A percentile compares a stretch with the other conserved stretches of the same genome.
These are phyloP conservation scores for Drosophila miranda DNA, from an alignment of 1,140 invertebrate species.

Conservation along the genomic window DNA sequence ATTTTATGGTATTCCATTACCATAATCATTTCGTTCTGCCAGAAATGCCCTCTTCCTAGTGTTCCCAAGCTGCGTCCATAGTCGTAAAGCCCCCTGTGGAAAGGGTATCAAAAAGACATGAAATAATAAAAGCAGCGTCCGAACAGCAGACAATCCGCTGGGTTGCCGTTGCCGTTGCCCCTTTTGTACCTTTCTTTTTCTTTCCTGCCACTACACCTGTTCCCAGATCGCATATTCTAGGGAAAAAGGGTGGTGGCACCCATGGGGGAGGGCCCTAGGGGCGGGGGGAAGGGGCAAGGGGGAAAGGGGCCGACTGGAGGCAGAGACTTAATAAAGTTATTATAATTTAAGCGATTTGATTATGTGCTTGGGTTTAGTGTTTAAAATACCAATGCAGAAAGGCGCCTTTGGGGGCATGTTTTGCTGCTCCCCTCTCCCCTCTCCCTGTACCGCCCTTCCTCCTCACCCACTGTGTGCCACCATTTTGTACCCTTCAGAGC, in stretches of 20 bases:
- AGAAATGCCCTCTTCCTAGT: slow-evolving; percentile 5
- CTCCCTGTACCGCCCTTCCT: no score
- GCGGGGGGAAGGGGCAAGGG: not conserved
- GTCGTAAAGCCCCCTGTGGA: not conserved
- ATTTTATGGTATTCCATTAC: no score
- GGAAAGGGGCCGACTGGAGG: slow-evolving; percentile 1
- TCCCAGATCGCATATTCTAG: slow-evolving; percentile 32
- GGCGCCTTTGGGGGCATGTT: slow-evolving; percentile 59
- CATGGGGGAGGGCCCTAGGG: not conserved
- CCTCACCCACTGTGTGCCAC: not conserved
- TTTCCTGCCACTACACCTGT: slow-evolving; percentile 69
- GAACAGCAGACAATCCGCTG: slow-evolving; percentile 44
- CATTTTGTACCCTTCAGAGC: slow-evolving; percentile 44
- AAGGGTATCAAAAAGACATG: slow-evolving; percentile 5
- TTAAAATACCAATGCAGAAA: slow-evolving; percentile 79
- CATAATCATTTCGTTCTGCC: no score
- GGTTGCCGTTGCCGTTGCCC: slow-evolving; percentile 9
- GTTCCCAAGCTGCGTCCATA: no score
- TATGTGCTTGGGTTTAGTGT: slow-evolving; percentile 74
- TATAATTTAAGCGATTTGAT: slow-evolving; percentile 81
- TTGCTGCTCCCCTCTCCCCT: not conserved
- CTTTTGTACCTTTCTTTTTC: slow-evolving; percentile 27
- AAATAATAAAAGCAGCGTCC: slow-evolving; percentile 48
- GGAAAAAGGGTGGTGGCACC: slow-evolving; percentile 26
- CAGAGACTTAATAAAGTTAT: slow-evolving; percentile 77